Conservation (phyloP, 1,140 invertebrate species). For the Apis cerana region DNA sequence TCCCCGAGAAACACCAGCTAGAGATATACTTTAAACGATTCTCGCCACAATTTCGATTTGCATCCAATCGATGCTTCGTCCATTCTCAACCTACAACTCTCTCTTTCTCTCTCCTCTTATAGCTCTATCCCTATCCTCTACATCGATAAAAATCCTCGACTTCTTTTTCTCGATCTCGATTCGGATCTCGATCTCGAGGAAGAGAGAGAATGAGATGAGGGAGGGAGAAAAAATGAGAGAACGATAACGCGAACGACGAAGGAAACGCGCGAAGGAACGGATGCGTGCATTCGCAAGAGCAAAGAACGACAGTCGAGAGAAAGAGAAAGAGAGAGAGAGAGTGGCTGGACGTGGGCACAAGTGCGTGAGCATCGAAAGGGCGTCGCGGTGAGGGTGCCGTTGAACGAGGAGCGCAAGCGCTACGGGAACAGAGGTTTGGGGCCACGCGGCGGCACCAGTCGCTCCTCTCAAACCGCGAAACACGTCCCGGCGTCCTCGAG, state of each 20-base stretch:
- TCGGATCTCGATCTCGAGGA: too few relatives aligned
- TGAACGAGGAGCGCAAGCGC: conserved; percentile 60
- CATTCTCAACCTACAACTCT: too few relatives aligned
- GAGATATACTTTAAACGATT: not conserved
- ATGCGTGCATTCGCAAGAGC: too few relatives aligned
- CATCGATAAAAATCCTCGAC: too few relatives aligned
- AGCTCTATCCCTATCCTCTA: too few relatives aligned
- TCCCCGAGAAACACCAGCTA: not conserved
- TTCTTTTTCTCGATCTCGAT: too few relatives aligned
- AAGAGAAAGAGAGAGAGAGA: not conserved
- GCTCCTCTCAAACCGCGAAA: conserved; percentile 66
- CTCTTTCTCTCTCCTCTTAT: not conserved
- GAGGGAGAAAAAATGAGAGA: too few relatives aligned
- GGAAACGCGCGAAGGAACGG: too few relatives aligned
- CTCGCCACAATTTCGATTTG: not conserved
- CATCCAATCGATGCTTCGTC: not conserved
- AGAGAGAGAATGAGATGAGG: too few relatives aligned
- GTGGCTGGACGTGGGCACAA: conserved; percentile 33
- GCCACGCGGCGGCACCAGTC: conserved; percentile 68
- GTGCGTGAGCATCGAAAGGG: conserved; percentile 47
- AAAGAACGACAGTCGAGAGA: too few relatives aligned
- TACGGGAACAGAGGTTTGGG: conserved; percentile 58
- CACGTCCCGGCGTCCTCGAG: conserved; percentile 57
- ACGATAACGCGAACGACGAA: too few relatives aligned
- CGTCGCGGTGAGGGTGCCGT: conserved; percentile 57